These are phyloP conservation scores for Eunapius fragilis DNA, from an alignment of 37 sponge, comb jelly and placozoan genomes.

Conservation along the genomic window DNA sequence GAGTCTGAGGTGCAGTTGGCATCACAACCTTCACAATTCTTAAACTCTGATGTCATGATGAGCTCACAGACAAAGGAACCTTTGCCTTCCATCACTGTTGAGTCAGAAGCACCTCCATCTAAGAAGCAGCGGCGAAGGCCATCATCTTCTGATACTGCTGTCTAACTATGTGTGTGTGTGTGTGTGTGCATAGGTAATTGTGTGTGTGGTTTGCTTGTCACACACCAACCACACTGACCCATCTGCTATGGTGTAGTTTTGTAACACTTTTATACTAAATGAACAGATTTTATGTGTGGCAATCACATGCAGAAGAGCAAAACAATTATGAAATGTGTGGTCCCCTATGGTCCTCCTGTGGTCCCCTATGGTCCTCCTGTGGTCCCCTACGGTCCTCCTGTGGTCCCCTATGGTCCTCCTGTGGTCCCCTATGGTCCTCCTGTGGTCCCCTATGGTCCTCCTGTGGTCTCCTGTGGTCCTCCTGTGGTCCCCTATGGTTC, in stretches of 20 bases:
- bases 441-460: too few species aligned
- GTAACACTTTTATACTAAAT: background rate
- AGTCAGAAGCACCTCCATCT: background rate
- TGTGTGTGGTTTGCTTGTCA: too few species aligned
- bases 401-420: too few species aligned
- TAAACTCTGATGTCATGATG: slow-evolving; percentile 42
- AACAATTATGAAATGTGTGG: too few species aligned
- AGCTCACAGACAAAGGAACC: slow-evolving; percentile 8
- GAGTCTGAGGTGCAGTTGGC: background rate
- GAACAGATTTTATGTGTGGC: background rate
- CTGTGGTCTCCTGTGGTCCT: too few species aligned
- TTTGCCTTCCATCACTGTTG: background rate
- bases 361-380: too few species aligned
- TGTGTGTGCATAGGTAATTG: background rate
- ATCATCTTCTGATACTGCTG: background rate
- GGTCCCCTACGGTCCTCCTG: too few species aligned
- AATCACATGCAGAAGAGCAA: too few species aligned
- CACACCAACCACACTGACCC: background rate
- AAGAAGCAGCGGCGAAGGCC: background rate
- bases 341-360: too few species aligned
- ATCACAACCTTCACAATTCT: slow-evolving; percentile 7
- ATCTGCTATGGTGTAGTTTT: background rate
- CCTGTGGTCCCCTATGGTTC: too few species aligned
- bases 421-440: too few species aligned
- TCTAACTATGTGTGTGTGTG: background rate